phyloP scores from a whole-genome alignment of 2,113 vertebrate genomes.

The Oncorhynchus mykiss region DNA sequence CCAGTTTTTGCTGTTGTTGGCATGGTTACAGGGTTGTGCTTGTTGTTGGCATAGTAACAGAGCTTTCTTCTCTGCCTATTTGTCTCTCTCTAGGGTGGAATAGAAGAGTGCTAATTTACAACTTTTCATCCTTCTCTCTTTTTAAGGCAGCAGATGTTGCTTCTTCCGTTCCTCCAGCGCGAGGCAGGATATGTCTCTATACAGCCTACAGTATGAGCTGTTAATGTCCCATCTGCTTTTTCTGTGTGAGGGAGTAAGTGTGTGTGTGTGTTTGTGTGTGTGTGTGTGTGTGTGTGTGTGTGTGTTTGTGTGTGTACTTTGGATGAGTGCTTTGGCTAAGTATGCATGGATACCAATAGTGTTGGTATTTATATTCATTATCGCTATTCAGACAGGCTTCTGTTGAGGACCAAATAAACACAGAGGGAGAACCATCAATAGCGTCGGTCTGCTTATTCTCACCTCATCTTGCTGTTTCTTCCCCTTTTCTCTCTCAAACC shows the following conservation, averaged over 20 bases:
- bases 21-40: neutral
- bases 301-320: neutral
- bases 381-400: neutral
- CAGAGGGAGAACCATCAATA: neutral
- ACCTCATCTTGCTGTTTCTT: neutral
- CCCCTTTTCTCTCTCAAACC: neutral
- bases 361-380: neutral
- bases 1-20: constrained; percentile 21
- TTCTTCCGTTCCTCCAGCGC: constrained; percentile 1
- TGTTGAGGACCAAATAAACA: neutral
- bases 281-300: constrained; percentile 2
- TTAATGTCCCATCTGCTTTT: constrained; percentile 29
- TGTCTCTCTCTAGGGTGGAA: constrained; percentile 7
- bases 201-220: constrained; percentile 2
- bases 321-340: neutral
- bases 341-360: neutral
- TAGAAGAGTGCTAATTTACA: neutral
- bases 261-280: neutral
- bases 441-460: too few species aligned
- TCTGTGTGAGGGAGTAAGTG: constrained; percentile 3
- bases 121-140: constrained; percentile 15
- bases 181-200: constrained; percentile 3
- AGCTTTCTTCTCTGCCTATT: neutral
- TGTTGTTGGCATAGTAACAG: constrained; percentile 2
- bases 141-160: constrained; percentile 27